Percentiles rank a stretch among this genome's conserved stretches.
Conservation (phyloP, 1,140 invertebrate species). For the Branchinecta lynchi region DNA sequence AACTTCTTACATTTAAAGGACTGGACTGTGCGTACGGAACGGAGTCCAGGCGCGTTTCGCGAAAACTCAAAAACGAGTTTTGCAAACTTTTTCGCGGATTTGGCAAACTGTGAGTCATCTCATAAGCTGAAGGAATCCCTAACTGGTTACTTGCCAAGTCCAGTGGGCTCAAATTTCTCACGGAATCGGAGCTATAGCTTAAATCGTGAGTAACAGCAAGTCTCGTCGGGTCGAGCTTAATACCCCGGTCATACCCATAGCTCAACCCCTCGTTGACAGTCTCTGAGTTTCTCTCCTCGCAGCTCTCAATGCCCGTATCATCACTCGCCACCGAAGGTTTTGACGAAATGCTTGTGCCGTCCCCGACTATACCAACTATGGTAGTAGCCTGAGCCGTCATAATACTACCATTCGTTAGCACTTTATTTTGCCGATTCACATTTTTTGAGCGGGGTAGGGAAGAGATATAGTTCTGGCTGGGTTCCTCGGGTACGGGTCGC, state of each 20-base stretch:
- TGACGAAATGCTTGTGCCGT: slow-evolving; percentile 20
- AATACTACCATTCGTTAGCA: slow-evolving; percentile 21
- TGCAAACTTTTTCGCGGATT: not conserved
- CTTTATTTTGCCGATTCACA: slow-evolving; percentile 16
- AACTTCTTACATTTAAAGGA: slow-evolving; percentile 13
- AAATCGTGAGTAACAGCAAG: slow-evolving; percentile 19
- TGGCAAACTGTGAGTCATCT: not conserved
- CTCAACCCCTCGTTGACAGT: not conserved
- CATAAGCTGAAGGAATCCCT: not conserved
- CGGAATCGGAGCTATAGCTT: slow-evolving; percentile 14
- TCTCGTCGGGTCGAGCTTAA: slow-evolving; percentile 12
- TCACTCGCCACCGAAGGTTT: slow-evolving; percentile 21
- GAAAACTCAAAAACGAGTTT: slow-evolving; percentile 15
- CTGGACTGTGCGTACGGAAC: slow-evolving; percentile 10
- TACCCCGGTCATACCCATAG: not conserved
- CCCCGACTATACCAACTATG: slow-evolving; percentile 8
- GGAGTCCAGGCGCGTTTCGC: slow-evolving; percentile 12
- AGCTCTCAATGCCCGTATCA: slow-evolving; percentile 18
- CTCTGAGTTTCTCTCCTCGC: slow-evolving; percentile 1
- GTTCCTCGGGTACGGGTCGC: not conserved
- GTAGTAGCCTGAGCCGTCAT: slow-evolving; percentile 14
- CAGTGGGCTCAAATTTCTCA: slow-evolving; percentile 10
- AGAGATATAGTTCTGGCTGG: not conserved
- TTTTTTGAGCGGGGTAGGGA: slow-evolving; percentile 20
- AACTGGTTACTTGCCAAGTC: not conserved